Conservation (phyloP, 2,797 vertebrate species). For the Delichon dasypus region DNA sequence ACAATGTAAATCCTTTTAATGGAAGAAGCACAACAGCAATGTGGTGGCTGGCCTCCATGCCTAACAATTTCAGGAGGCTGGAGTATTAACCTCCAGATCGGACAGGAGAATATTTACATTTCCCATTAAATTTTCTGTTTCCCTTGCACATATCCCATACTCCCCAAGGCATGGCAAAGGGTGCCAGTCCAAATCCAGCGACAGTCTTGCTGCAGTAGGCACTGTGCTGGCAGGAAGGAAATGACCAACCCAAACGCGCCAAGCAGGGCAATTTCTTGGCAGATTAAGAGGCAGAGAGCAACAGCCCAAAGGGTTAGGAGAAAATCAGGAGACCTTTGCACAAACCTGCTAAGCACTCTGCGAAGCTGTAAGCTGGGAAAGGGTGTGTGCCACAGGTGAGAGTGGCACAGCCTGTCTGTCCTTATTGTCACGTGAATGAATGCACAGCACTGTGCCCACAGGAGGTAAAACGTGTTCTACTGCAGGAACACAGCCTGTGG, state of each 20-base stretch:
- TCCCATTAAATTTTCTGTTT: neutral
- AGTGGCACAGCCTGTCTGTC: neutral
- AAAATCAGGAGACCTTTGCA: neutral
- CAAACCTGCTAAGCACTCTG: neutral
- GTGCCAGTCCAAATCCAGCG: neutral
- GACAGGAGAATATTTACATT: neutral
- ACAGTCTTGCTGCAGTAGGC: neutral
- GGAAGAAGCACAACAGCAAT: neutral
- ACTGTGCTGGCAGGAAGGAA: neutral
- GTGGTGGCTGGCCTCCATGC: neutral
- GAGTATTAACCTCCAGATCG: neutral
- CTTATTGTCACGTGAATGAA: neutral
- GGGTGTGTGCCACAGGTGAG: neutral
- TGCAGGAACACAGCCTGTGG: neutral
- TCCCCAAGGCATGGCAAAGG: neutral
- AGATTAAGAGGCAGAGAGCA: neutral
- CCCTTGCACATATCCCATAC: neutral
- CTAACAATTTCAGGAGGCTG: neutral
- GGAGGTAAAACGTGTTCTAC: neutral
- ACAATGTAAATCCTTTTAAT: neutral
- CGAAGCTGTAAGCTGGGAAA: neutral
- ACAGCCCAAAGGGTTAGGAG: neutral
- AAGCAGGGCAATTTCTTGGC: neutral
- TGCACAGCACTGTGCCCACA: neutral
- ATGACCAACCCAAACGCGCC: accelerated